Evolutionary conservation across 2,888 invertebrate species (phyloP), one percentile per base, ranked within the genome.

Genomic region (Trisateles emortualis): DNA sequence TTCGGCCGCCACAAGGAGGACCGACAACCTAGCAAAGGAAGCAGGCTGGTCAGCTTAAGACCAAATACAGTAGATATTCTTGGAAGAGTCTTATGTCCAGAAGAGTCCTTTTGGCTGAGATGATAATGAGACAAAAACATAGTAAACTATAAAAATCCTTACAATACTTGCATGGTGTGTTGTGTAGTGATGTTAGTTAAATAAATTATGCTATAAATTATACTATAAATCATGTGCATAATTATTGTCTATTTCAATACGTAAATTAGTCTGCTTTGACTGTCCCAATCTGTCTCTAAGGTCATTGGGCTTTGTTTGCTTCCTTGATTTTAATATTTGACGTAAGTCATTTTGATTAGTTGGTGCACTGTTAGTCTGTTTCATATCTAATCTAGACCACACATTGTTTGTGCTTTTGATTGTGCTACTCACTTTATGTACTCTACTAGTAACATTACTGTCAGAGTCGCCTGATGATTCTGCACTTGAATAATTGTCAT

Each of bases 371-470:
- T 61, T 72, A 61, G 59, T 76, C 26, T 75, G 68, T 64, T 79
- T 82, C 45, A 57, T 77, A 63, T 94, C 94, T 61, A 94, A 77
- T 80, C 94, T 89, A 4, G 94, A 90, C 94, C 94, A 95, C 3
- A 95, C 94, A 74, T 88, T 94, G 4, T 87, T 88, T 11, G 84
- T 80, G 44, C 83, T 82, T 45, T 80, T 86, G 35, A 84, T 84
- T 52, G 68, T 66, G 74, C 83, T 81, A 35, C 71, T 78, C 9
- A 92, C 82, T 79, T 85, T 91, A 73, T 93, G 90, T 39, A 94
- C 94, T 69, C 93, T 90, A 71, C 94, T 94, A 78, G 92, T 92
- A 11, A 93, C 86, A 72, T 94, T 79, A 53, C 78, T 74, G 57
- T 88, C 87, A 33, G 80, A 76, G 58, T 82, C 76, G 53, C 81